phyloP scores from a whole-genome alignment of 2,888 invertebrate species.

The Heliconius cydno region DNA sequence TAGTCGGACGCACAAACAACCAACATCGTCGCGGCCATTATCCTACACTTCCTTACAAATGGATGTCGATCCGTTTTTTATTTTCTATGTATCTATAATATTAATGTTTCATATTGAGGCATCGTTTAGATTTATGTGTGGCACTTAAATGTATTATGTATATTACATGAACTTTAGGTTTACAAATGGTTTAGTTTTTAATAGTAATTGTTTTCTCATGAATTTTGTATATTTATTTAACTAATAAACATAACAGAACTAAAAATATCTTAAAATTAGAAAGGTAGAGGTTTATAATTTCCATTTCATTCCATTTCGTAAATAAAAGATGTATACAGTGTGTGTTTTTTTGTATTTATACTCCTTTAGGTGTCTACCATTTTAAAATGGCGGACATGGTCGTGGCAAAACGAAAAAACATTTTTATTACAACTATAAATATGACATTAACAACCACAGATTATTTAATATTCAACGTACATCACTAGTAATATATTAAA shows the following conservation, averaged over 20 bases:
- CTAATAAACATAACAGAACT: too few relatives aligned
- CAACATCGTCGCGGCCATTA: slow-evolving; percentile 39
- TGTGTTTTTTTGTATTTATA: too few relatives aligned
- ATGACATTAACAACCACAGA: not conserved
- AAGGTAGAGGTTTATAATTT: too few relatives aligned
- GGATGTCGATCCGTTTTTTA: slow-evolving; percentile 35
- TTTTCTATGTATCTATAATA: slow-evolving; percentile 30
- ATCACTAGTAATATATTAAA: slow-evolving; percentile 17
- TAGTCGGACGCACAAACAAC: slow-evolving; percentile 39
- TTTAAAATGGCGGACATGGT: not conserved
- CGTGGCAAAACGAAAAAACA: not conserved
- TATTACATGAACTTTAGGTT: not conserved
- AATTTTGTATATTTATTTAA: too few relatives aligned
- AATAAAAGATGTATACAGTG: too few relatives aligned
- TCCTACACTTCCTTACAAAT: slow-evolving; percentile 34
- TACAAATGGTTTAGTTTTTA: not conserved
- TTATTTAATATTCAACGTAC: slow-evolving; percentile 9
- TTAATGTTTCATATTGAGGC: slow-evolving; percentile 28
- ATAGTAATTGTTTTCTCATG: too few relatives aligned
- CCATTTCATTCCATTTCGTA: too few relatives aligned
- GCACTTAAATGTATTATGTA: not conserved
- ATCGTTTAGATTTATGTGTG: not conserved
- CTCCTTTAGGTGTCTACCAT: too few relatives aligned
- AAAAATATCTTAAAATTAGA: too few relatives aligned
- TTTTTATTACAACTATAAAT: not conserved